A percentile compares a stretch with the other conserved stretches of the same genome.
phyloP scores from a whole-genome alignment of 2,113 vertebrate genomes.

The Xiphophorus hellerii region DNA sequence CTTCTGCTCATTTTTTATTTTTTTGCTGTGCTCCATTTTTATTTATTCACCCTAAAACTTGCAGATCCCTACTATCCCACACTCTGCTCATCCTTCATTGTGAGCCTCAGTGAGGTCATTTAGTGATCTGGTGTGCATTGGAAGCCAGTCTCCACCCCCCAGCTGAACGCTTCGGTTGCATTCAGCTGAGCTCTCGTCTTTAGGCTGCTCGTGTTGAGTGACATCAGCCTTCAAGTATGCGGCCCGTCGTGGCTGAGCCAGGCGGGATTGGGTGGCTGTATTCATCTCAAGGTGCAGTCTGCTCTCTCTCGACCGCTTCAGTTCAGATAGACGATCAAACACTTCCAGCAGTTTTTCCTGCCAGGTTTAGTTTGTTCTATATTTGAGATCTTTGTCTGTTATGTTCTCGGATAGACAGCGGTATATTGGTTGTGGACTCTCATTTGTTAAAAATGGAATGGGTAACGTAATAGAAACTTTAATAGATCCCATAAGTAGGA shows the following conservation, averaged over 20 bases:
- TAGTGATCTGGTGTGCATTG: constrained; percentile 16
- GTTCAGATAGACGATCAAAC: constrained; percentile 29
- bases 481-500: background rate
- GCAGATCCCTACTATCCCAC: background rate
- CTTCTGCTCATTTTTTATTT: background rate
- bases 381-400: constrained; percentile 7
- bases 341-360: constrained; percentile 8
- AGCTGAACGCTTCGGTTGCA: constrained; percentile 1
- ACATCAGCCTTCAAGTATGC: constrained; percentile 78
- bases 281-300: constrained; percentile 67
- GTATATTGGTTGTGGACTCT: background rate
- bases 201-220: constrained; percentile 55
- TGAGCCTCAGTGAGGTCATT: constrained; percentile 25
- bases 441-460: background rate
- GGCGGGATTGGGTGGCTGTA: constrained; percentile 46
- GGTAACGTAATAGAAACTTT: background rate
- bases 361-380: constrained; percentile 6
- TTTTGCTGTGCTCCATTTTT: background rate
- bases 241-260: constrained; percentile 53
- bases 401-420: background rate
- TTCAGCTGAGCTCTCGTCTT: constrained; percentile 43
- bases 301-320: background rate
- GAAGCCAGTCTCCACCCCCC: constrained; percentile 16
- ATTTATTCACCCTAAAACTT: background rate
- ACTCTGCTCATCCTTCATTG: constrained; percentile 1